Evolutionary conservation across 2,888 invertebrate species (phyloP).

Genomic region (Liodrosophila aerea): DNA sequence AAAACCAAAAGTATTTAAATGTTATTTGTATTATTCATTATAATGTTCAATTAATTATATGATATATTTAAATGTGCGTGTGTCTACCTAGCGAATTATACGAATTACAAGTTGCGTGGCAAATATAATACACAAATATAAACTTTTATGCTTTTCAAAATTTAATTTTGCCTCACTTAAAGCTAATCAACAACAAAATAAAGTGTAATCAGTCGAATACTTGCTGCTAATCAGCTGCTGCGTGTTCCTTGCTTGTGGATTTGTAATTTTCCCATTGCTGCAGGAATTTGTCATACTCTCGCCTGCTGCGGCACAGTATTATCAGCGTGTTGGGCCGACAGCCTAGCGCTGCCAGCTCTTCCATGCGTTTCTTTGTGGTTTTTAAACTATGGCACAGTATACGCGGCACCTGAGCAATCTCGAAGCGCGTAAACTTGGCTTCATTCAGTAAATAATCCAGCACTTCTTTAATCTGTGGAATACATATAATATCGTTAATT

Average conservation of each 20-base stretch:
- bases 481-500: too few relatives aligned
- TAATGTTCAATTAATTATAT: conserved; percentile 41
- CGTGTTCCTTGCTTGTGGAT: too few relatives aligned
- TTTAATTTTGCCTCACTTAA: background rate
- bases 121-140: conserved; percentile 52
- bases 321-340: conserved; percentile 83
- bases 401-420: conserved; percentile 84
- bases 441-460: conserved; percentile 84
- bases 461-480: conserved; percentile 84
- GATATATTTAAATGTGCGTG: conserved; percentile 51
- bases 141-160: background rate
- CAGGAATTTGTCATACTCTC: conserved; percentile 84
- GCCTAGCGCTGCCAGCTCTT: conserved; percentile 83
- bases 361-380: conserved; percentile 84
- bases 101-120: conserved; percentile 35
- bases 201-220: background rate
- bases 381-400: conserved; percentile 84
- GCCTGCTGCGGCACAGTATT: conserved; percentile 84
- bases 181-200: conserved; percentile 17
- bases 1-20: conserved; percentile 63
- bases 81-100: conserved; percentile 41
- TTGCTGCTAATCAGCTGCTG: conserved; percentile 1
- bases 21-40: conserved; percentile 36
- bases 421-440: conserved; percentile 83
- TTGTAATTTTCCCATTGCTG: conserved; percentile 71